Evolutionary conservation across 2,113 vertebrate species (phyloP).

Genomic region (Alligator mississippiensis): DNA sequence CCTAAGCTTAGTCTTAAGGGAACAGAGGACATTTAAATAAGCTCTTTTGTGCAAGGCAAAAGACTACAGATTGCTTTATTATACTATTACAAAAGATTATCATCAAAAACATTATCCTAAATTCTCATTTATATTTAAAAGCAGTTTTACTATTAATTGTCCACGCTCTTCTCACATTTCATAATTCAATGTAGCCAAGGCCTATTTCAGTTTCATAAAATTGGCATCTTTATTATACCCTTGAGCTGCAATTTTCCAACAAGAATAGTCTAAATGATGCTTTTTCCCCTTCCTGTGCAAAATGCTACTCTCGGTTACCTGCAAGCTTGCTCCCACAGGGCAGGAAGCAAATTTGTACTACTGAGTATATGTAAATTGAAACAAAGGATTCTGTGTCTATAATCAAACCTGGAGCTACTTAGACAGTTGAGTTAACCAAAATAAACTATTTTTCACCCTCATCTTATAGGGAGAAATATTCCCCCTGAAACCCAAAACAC

Average conservation of each 20-base stretch:
- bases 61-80: background rate
- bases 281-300: slow-evolving; percentile 37
- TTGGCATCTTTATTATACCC: slow-evolving; percentile 72
- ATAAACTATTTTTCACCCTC: background rate
- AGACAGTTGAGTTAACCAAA: background rate
- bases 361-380: slow-evolving; percentile 32
- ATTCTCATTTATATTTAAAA: slow-evolving; percentile 74
- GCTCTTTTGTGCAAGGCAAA: slow-evolving; percentile 2
- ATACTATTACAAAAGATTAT: slow-evolving; percentile 56
- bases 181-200: slow-evolving; percentile 65
- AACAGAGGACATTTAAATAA: slow-evolving; percentile 58
- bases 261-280: slow-evolving; percentile 56
- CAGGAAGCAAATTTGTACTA: slow-evolving; percentile 42
- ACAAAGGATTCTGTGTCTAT: background rate
- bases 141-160: slow-evolving; percentile 70
- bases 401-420: background rate
- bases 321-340: background rate
- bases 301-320: slow-evolving; percentile 48
- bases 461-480: background rate
- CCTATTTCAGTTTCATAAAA: slow-evolving; percentile 67
- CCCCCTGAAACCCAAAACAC: background rate
- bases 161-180: slow-evolving; percentile 58
- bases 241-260: slow-evolving; percentile 63
- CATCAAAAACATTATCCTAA: slow-evolving; percentile 68
- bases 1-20: slow-evolving; percentile 27